Evolutionary conservation across 1,140 invertebrate species (phyloP), one percentile per base, ranked within the genome.

Genomic region (Dendroctonus valens): DNA sequence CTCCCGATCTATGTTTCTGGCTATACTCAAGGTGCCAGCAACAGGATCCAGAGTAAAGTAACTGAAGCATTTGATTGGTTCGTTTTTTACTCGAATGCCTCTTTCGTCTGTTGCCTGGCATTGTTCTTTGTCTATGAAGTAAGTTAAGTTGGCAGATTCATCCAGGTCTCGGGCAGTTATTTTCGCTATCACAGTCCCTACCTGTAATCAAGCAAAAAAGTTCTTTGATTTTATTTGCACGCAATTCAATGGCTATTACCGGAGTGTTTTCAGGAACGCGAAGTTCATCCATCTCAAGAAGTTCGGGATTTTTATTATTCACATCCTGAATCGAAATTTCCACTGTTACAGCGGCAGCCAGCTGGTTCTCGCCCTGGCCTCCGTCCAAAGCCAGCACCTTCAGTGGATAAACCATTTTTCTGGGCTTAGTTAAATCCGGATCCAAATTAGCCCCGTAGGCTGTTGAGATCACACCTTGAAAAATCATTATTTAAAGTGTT

Each of bases 291-390:
- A 89, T 85, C 55, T 92, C 87, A 0, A 82, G 71, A 48, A 96
- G 86, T 7, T 87, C 78, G 0, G 94, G 94, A 0, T 85, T 83
- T 76, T 97, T 96, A 75, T 97, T 96, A 75, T 97, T 97, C 0
- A 96, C 92, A 79, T 96, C 94, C 8, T 89, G 83, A 61, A 97
- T 91, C 0, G 86, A 87, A 6, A 97, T 91, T 72, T 93, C 91
- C 0, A 96, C 91, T 0, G 86, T 81, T 7, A 89, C 87, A 5
- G 85, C 81, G 1, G 86, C 85, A 50, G 86, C 87, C 9, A 87
- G 77, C 75, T 92, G 89, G 38, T 91, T 87, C 14, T 86, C 85
- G 8, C 93, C 92, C 48, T 93, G 85, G 6, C 92, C 94, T 11
- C 93, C 93, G 78, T 96, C 94, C 41, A 96, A 80, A 0, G 93